phyloP scores from a whole-genome alignment of 2,113 vertebrate genomes.

The Labrus mixtus region DNA sequence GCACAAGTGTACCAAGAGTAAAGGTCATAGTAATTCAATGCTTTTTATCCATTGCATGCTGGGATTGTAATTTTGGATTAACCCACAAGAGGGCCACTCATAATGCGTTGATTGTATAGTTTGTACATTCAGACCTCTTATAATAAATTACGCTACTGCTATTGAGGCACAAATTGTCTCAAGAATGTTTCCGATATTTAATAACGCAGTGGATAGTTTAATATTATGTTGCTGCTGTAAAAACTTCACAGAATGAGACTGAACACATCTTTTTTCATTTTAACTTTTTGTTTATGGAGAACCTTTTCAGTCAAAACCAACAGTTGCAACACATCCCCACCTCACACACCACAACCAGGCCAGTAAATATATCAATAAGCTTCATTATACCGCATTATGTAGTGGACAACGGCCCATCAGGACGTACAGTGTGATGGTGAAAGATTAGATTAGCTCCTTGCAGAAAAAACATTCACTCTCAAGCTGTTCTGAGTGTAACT shows the following conservation, averaged over 20 bases:
- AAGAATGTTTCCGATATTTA: conserved; percentile 12
- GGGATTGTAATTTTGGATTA: background rate
- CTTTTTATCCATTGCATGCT: background rate
- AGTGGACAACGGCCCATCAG: background rate
- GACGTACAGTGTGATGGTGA: background rate
- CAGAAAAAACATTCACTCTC: background rate
- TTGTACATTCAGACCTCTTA: background rate
- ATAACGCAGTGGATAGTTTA: conserved; percentile 67
- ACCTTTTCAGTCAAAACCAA: conserved; percentile 18
- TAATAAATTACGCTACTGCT: background rate
- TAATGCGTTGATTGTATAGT: background rate
- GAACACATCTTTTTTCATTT: background rate
- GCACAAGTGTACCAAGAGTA: too few species aligned
- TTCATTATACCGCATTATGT: background rate
- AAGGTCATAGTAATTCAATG: too few species aligned
- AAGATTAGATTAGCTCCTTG: background rate
- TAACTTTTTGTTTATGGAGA: conserved; percentile 24
- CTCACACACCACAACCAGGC: conserved; percentile 11
- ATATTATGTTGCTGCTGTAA: conserved; percentile 66
- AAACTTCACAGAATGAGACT: conserved; percentile 35
- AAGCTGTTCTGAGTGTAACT: background rate
- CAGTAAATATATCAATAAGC: background rate
- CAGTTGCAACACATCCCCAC: conserved; percentile 11
- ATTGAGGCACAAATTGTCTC: conserved; percentile 41
- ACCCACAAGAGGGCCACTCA: conserved; percentile 9